These are phyloP conservation scores for Rostratula benghalensis DNA, from an alignment of 2,113 vertebrate genomes.

Conservation along the genomic window DNA sequence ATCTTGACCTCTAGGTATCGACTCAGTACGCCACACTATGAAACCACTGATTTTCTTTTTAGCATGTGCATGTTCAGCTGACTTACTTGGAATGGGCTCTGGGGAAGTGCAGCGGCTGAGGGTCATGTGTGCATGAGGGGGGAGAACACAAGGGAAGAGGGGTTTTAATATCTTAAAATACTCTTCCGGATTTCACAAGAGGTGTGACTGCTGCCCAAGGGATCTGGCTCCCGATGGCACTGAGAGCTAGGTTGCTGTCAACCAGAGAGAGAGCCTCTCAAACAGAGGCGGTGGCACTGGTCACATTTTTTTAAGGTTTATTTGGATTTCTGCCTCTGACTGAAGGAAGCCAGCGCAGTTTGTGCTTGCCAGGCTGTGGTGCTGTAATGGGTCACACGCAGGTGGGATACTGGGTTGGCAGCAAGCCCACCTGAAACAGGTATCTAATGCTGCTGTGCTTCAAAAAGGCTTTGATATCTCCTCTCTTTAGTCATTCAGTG, in stretches of 20 bases:
- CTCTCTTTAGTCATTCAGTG: background rate
- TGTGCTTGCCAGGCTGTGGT: background rate
- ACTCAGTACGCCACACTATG: fast-evolving
- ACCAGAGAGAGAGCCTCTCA: background rate
- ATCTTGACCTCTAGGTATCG: background rate
- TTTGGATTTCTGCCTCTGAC: background rate
- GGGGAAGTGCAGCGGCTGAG: background rate
- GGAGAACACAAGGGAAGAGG: background rate
- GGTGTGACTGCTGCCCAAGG: background rate
- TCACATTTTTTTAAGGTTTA: background rate
- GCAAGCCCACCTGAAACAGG: background rate
- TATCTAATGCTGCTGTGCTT: background rate
- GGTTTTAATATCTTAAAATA: background rate
- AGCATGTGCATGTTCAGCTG: background rate
- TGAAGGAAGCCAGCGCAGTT: background rate
- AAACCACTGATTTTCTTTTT: background rate
- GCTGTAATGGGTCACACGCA: background rate
- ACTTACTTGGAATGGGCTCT: background rate
- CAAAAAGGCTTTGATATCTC: background rate
- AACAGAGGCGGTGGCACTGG: background rate
- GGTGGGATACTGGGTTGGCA: background rate
- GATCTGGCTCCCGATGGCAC: fast-evolving
- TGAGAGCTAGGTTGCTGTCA: background rate
- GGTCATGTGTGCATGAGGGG: background rate
- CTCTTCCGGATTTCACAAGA: background rate